phyloP scores from a whole-genome alignment of 2,888 invertebrate genomes.

The Chalcosyrphus nemorum region DNA sequence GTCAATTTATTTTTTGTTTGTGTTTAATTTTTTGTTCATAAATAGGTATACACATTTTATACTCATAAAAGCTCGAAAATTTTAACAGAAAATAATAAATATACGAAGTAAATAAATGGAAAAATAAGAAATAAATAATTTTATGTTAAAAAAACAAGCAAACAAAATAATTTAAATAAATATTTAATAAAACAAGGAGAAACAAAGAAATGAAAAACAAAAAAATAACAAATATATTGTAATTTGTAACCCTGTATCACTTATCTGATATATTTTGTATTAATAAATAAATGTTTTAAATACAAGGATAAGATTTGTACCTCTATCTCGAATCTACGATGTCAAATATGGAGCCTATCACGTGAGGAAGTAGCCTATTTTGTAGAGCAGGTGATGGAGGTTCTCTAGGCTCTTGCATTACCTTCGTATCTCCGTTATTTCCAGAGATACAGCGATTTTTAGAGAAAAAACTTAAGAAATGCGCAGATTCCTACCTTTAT shows the following conservation, averaged over 20 bases:
- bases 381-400: too few species aligned
- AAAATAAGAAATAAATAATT: slow-evolving; percentile 21
- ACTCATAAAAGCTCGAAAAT: slow-evolving; percentile 36
- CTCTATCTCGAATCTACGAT: too few species aligned
- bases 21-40: slow-evolving; percentile 5
- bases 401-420: too few species aligned
- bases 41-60: slow-evolving; percentile 38
- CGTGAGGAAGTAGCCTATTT: too few species aligned
- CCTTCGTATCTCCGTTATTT: too few species aligned
- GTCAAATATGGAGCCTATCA: too few species aligned
- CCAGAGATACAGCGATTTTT: too few species aligned
- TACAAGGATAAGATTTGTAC: too few species aligned
- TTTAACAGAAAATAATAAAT: slow-evolving; percentile 18
- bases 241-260: slow-evolving; percentile 72
- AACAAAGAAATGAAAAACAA: slow-evolving; percentile 41
- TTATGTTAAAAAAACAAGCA: slow-evolving; percentile 19
- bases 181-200: slow-evolving; percentile 46
- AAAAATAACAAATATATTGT: slow-evolving; percentile 58
- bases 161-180: slow-evolving; percentile 39
- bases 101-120: slow-evolving; percentile 29
- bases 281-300: slow-evolving; percentile 73
- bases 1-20: slow-evolving; percentile 1
- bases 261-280: slow-evolving; percentile 73
- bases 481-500: too few species aligned
- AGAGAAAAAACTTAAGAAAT: too few species aligned